Percentiles rank a stretch among this genome's conserved stretches.
Evolutionary conservation across 2,113 vertebrate species (phyloP).

Genomic region (Cavia porcellus): DNA sequence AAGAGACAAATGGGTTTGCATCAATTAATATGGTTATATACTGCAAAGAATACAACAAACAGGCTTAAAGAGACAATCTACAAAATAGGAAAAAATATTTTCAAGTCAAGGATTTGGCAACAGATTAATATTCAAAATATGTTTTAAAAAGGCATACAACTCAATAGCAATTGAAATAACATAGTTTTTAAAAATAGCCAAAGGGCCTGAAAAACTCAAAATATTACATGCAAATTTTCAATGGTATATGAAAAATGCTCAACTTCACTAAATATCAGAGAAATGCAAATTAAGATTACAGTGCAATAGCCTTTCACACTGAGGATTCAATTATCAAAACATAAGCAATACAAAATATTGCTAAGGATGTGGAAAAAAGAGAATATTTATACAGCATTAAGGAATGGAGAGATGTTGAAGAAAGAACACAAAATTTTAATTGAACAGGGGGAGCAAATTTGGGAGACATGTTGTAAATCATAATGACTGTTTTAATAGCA

Average conservation of each 20-base stretch:
- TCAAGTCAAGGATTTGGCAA: not conserved
- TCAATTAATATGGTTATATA: not conserved
- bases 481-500: not conserved
- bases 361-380: too few species aligned
- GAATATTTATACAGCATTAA: not conserved
- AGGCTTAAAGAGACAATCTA: not conserved
- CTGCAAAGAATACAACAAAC: not conserved
- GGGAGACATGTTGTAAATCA: not conserved
- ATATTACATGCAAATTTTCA: not conserved
- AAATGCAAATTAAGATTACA: not conserved
- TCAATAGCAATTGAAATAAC: not conserved
- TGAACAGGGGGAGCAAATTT: not conserved
- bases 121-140: not conserved
- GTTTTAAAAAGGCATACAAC: not conserved
- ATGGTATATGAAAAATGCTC: not conserved
- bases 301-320: not conserved
- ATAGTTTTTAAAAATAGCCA: not conserved
- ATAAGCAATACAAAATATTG: not conserved
- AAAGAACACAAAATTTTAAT: not conserved
- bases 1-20: not conserved
- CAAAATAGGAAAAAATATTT: not conserved
- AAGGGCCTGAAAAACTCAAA: not conserved
- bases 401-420: not conserved
- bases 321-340: not conserved
- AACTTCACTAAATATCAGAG: not conserved